These are phyloP conservation scores for Entelurus aequoreus DNA, from an alignment of 2,113 vertebrate species.

Conservation along the genomic window DNA sequence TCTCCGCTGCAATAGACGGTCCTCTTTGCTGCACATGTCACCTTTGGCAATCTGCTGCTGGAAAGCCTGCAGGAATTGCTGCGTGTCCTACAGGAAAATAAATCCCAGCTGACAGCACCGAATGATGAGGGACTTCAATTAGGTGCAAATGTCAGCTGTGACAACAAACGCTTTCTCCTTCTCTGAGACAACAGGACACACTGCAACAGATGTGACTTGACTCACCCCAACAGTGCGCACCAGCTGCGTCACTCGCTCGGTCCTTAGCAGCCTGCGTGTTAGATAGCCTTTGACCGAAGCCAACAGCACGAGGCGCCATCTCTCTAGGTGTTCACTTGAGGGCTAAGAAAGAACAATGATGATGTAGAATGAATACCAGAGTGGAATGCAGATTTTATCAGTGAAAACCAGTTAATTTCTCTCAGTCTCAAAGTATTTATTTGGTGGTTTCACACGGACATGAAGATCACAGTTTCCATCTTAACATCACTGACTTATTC, in stretches of 20 bases:
- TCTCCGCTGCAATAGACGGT: constrained; percentile 59
- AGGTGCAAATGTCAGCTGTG: neutral
- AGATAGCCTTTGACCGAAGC: constrained; percentile 67
- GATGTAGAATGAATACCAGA: constrained; percentile 43
- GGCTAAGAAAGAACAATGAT: constrained; percentile 28
- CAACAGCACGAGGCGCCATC: constrained; percentile 60
- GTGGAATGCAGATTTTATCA: constrained; percentile 68
- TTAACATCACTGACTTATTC: no score
- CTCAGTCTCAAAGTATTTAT: constrained; percentile 61
- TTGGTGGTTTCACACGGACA: no score
- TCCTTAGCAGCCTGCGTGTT: constrained; percentile 66
- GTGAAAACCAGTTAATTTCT: constrained; percentile 71
- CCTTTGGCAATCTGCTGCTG: constrained; percentile 42
- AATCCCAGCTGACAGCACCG: neutral
- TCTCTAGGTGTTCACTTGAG: constrained; percentile 15
- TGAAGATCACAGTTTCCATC: no score
- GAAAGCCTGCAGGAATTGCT: constrained; percentile 55
- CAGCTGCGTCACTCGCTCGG: constrained; percentile 62
- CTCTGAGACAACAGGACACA: constrained; percentile 34
- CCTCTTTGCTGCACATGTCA: constrained; percentile 52
- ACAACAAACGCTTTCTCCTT: no score
- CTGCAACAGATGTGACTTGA: constrained; percentile 46
- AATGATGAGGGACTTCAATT: neutral
- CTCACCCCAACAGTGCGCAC: constrained; percentile 66
- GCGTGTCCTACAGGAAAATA: constrained; percentile 59